Conservation (phyloP, 1,140 invertebrate species). For the Calephelis nemesis region DNA sequence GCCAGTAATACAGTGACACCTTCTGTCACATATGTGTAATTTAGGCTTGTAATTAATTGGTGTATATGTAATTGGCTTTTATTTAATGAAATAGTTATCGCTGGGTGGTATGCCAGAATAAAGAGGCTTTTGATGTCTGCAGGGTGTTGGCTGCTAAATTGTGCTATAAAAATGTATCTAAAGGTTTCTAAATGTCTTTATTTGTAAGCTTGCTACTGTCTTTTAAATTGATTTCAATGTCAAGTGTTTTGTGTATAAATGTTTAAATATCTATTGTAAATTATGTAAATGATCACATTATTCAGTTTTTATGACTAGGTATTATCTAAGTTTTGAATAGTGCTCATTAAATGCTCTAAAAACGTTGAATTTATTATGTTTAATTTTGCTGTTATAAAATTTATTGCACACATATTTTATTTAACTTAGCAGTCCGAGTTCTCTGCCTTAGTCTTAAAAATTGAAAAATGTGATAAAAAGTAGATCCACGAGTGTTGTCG, state of each 20-base stretch:
- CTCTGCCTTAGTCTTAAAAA: background rate
- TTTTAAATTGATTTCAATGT: conserved; percentile 14
- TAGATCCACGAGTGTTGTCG: conserved; percentile 72
- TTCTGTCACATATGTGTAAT: conserved; percentile 8
- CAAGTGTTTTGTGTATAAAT: conserved; percentile 36
- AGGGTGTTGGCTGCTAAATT: conserved; percentile 74
- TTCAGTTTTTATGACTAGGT: conserved; percentile 1
- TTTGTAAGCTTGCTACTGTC: conserved; percentile 31
- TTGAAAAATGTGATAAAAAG: conserved; percentile 49
- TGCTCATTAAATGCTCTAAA: background rate
- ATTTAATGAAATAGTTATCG: conserved; percentile 34
- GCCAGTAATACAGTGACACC: conserved; percentile 4
- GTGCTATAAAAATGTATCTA: conserved; percentile 31
- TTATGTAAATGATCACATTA: conserved; percentile 16
- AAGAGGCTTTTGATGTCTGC: conserved; percentile 73
- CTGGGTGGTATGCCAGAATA: conserved; percentile 60
- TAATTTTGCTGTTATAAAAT: no score
- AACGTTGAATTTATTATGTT: no score
- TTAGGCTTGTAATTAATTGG: conserved; percentile 7
- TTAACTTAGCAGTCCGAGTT: no score
- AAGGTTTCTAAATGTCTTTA: conserved; percentile 28
- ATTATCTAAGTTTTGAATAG: background rate
- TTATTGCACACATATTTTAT: no score
- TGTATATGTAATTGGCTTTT: conserved; percentile 12
- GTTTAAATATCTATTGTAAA: conserved; percentile 34